These are phyloP conservation scores for Morpho deidamia DNA, from an alignment of 2,888 invertebrate genomes.

Conservation along the genomic window DNA sequence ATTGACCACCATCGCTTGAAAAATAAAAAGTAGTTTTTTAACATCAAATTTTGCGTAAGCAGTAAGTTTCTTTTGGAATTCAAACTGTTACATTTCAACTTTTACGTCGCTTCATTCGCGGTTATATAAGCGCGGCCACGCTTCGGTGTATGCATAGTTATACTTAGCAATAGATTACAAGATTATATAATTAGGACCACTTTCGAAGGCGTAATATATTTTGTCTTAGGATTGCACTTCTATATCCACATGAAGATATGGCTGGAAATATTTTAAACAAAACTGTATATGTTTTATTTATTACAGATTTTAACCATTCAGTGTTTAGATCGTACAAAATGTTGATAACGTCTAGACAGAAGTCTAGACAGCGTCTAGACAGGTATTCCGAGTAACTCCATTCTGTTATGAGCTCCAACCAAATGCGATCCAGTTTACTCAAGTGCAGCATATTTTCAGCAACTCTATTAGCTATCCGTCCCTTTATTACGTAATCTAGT, in stretches of 20 bases:
- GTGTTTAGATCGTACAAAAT: conserved; percentile 42
- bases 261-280: conserved; percentile 4
- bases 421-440: conserved; percentile 42
- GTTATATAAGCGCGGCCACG: conserved; percentile 25
- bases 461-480: conserved; percentile 6
- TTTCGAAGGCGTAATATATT: conserved; percentile 19
- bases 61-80: not conserved
- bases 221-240: conserved; percentile 16
- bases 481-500: not conserved
- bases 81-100: not conserved
- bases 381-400: conserved; percentile 66
- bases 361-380: conserved; percentile 75
- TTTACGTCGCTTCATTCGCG: conserved; percentile 9
- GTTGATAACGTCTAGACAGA: conserved; percentile 67
- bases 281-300: conserved; percentile 13
- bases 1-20: no score
- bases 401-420: conserved; percentile 56
- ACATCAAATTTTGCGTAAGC: no score
- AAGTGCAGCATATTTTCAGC: conserved; percentile 8
- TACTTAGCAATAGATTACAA: conserved; percentile 18
- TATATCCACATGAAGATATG: conserved; percentile 5
- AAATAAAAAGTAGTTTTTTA: no score
- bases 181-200: conserved; percentile 25
- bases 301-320: conserved; percentile 17
- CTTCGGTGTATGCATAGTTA: conserved; percentile 19